Evolutionary conservation across 2,113 vertebrate species (phyloP), one percentile per base, ranked within the genome.

Genomic region (Machaerirhynchus nigripectus): DNA sequence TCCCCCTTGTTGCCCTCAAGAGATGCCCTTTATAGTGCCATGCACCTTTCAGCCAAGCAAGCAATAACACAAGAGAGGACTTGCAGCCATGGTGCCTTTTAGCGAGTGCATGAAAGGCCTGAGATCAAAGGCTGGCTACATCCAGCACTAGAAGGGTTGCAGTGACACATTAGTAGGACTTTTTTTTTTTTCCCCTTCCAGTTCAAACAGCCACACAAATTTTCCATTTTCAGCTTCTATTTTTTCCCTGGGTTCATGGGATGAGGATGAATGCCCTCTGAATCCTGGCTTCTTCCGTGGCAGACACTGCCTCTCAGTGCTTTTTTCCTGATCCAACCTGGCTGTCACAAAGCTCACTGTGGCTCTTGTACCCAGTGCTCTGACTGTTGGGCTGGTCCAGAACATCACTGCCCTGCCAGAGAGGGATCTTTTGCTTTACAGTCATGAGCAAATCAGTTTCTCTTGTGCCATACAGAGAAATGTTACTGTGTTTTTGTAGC

Each of bases 141-240:
- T 89, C 44, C 57, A 86, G 64, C 37, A 15, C 44, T 57, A 71
- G 60, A 81, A 89, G 47, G 33, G 44, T 78, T 89, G 76, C 73
- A 64, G 60, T 71, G 28, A n/a, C 69, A 91, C 74, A 71, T 95
- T 42, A 84, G 53, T 31, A 56, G 40, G 69, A 22, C 5, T 20
- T 71, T 56, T 67, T 13, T n/a, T 28, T 0, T 67, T 13, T n/a
- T 28, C 0, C 19, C 15, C 39, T 71, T 50, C 12, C 35, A 47
- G 68, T 67, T 95, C 76, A 60, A 92, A 84, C 20, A 61, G 52
- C 76, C 69, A 56, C 24, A 18, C 56, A 76, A 56, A 84, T 92
- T 90, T 96, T 95, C 88, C 86, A 75, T 90, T 92, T 92, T 86
- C 80, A 87, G 44, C 52, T 90, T 95, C 79, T 93, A n/a, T 84